Evolutionary conservation across 2,888 invertebrate genomes (phyloP), one percentile per base, ranked within the genome.

Genomic region (Colletes collaris): DNA sequence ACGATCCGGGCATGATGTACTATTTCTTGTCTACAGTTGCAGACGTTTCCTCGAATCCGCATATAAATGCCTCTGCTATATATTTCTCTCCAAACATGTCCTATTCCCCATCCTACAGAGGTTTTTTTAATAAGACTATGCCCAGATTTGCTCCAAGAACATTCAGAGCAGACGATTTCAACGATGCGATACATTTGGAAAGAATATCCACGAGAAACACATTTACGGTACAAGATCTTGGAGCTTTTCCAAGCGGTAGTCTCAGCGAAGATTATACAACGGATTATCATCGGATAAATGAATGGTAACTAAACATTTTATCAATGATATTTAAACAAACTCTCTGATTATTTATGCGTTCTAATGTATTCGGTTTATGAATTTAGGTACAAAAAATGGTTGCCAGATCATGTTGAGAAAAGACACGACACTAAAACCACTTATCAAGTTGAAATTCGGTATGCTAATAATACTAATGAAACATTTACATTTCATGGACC

Each of bases 1-100:
- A 98, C 87, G 99, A 99, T 93, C 99, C 99, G 0, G 99, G 99
- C 69, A 97, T 99, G 96, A 98, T 99, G 98, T 99, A 99, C 91
- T 98, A 98, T 90, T 98, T 98, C 91, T 94, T 99, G 58, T 98
- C 99, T 0, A 97, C 98, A 0, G 97, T 98, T 0, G 98, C 99
- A 0, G 99, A 99, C 92, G 97, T 99, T 0, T 97, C 99, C 0
- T 95, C 98, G 0, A 99, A 98, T 93, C 97, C 97, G 0, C 96
- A 97, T 86, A 97, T 98, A 82, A 98, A 98, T 91, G 97, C 98
- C 70, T 98, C 98, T 92, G 96, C 98, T 0, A 95, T 99, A 82
- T 98, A 99, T 92, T 99, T 99, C 91, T 95, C 99, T 2, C 98
- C 98, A 0, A 98, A 99, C 89, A 96, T 96, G 94, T 98, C 98